Percentiles rank a stretch among this genome's conserved stretches.
phyloP scores from a whole-genome alignment of 2,888 invertebrate genomes.

The Lordiphosa fenestrarum region DNA sequence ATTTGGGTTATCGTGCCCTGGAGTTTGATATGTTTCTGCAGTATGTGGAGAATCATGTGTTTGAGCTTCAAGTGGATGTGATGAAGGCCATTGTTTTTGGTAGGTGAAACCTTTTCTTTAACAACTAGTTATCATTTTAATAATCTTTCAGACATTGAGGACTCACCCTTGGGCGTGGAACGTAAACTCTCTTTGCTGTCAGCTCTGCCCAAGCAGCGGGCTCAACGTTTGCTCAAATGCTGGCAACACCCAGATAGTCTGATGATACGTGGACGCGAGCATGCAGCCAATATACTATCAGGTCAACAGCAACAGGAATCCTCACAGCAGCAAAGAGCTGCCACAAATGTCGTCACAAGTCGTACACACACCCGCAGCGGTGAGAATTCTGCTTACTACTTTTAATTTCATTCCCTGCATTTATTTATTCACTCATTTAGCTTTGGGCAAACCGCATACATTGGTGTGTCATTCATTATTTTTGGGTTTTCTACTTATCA shows the following conservation, averaged over 20 bases:
- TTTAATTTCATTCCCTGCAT: conserved; percentile 16
- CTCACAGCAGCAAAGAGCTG: conserved; percentile 64
- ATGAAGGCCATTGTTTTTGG: conserved; percentile 91
- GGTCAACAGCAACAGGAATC: conserved; percentile 83
- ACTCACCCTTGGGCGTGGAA: conserved; percentile 83
- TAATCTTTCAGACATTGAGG: conserved; percentile 80
- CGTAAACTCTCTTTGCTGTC: conserved; percentile 88
- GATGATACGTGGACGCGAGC: conserved; percentile 89
- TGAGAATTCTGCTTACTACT: conserved; percentile 14
- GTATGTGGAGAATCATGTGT: conserved; percentile 90
- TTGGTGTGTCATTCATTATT: conserved; percentile 56
- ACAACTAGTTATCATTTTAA: neutral
- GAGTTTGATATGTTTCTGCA: conserved; percentile 90
- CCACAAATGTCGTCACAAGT: conserved; percentile 45
- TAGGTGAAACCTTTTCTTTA: conserved; percentile 63
- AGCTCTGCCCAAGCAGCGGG: conserved; percentile 88
- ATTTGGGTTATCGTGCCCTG: conserved; percentile 89
- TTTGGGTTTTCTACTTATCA: conserved; percentile 58
- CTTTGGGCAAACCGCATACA: conserved; percentile 57
- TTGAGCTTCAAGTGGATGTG: conserved; percentile 93
- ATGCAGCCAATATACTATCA: conserved; percentile 89
- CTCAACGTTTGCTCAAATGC: conserved; percentile 87
- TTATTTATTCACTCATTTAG: conserved; percentile 26
- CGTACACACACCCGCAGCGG: conserved; percentile 64
- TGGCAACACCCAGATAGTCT: conserved; percentile 90